A percentile compares a stretch with the other conserved stretches of the same genome.
These are phyloP conservation scores for Eptesicus fuscus DNA, from an alignment of 2,113 vertebrate species.

Conservation along the genomic window DNA sequence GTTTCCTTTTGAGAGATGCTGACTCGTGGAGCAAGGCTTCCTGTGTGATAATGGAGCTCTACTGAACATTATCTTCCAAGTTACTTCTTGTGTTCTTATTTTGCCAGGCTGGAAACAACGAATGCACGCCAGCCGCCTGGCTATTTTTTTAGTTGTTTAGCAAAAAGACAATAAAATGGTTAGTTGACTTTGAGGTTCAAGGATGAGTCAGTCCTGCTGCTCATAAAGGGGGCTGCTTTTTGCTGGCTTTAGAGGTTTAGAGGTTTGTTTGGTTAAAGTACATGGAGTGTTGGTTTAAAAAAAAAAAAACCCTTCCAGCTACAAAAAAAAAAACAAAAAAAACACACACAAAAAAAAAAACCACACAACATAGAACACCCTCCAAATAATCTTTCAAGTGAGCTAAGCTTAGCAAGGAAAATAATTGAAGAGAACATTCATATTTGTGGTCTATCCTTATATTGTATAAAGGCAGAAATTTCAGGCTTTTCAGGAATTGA, in stretches of 20 bases:
- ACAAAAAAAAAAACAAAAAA: too few relatives aligned
- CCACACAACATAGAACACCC: not conserved
- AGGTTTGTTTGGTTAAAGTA: not conserved
- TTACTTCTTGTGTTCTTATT: not conserved
- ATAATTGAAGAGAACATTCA: not conserved
- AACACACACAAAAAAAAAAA: too few relatives aligned
- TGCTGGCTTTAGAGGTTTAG: not conserved
- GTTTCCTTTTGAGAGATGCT: not conserved
- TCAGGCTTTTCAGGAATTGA: slow-evolving; percentile 8
- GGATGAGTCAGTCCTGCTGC: not conserved
- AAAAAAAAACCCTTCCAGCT: not conserved
- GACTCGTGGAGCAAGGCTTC: not conserved
- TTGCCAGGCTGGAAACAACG: not conserved
- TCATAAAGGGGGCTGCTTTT: not conserved
- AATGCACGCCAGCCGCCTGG: not conserved
- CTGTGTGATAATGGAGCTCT: not conserved
- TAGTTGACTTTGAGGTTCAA: not conserved
- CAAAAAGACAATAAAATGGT: slow-evolving; percentile 14
- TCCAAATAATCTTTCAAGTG: slow-evolving; percentile 21
- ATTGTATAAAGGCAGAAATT: not conserved
- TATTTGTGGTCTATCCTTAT: not conserved
- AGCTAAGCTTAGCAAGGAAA: slow-evolving; percentile 34
- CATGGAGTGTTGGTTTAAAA: not conserved
- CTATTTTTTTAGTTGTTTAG: not conserved
- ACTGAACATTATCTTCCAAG: not conserved